phyloP scores from a whole-genome alignment of 2,888 invertebrate genomes.

The Sericinus montela region DNA sequence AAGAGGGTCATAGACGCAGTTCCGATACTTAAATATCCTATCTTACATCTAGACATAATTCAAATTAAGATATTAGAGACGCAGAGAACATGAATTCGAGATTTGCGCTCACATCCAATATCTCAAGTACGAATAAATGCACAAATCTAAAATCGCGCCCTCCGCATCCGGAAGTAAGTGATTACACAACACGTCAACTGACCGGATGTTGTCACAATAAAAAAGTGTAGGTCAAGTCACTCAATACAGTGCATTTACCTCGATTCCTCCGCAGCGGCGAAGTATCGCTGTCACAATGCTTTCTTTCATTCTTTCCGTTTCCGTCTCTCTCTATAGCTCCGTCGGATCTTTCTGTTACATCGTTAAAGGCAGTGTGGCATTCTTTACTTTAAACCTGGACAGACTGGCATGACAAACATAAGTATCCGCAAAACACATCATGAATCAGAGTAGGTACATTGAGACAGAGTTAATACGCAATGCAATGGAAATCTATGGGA shows the following conservation, averaged over 20 bases:
- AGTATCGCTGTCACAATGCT: constrained; percentile 26
- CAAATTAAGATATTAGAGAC: constrained; percentile 17
- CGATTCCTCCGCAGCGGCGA: constrained; percentile 50
- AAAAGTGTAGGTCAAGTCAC: constrained; percentile 44
- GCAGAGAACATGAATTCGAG: constrained; percentile 16
- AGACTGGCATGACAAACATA: constrained; percentile 63
- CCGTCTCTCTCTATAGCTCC: constrained; percentile 53
- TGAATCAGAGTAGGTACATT: constrained; percentile 19
- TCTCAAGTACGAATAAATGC: not conserved
- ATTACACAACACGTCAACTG: constrained; percentile 35
- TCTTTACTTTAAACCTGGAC: constrained; percentile 69
- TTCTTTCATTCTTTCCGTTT: constrained; percentile 42
- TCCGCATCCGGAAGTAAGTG: constrained; percentile 19
- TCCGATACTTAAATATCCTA: constrained; percentile 28
- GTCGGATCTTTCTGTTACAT: constrained; percentile 56
- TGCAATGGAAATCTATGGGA: constrained; percentile 34
- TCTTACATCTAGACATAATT: constrained; percentile 36
- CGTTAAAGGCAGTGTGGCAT: constrained; percentile 72
- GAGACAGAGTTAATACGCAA: constrained; percentile 28
- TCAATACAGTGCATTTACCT: constrained; percentile 70
- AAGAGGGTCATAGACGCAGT: constrained; percentile 25
- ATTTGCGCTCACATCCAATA: not conserved
- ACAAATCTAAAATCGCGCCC: constrained; percentile 18
- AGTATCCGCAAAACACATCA: constrained; percentile 50
- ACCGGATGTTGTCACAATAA: constrained; percentile 19